Conservation (phyloP, 2,888 invertebrate species). For the Tenthredo distinguenda region DNA sequence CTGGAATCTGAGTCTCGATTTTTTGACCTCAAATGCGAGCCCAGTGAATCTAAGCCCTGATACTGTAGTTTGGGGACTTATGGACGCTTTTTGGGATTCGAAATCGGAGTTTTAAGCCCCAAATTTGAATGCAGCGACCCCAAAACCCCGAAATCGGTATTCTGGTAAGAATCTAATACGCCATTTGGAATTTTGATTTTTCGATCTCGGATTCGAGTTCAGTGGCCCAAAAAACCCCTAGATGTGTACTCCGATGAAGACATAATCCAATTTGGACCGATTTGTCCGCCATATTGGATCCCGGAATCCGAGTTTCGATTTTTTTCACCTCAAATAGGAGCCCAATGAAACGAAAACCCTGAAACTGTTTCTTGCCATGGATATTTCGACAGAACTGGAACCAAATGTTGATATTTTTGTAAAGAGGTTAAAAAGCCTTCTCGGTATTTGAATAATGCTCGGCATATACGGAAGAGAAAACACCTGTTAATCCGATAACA, state of each 20-base stretch:
- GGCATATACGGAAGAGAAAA: not conserved
- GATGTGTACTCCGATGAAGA: too few relatives aligned
- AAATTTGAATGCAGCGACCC: too few relatives aligned
- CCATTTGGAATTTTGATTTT: too few relatives aligned
- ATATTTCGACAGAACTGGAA: not conserved
- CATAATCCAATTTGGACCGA: too few relatives aligned
- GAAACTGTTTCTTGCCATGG: not conserved
- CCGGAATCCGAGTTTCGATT: not conserved
- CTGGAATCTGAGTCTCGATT: not conserved
- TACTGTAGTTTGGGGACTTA: not conserved
- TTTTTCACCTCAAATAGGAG: not conserved
- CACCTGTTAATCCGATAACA: conserved; percentile 5
- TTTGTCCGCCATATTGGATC: too few relatives aligned
- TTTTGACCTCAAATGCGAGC: not conserved
- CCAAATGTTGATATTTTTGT: not conserved
- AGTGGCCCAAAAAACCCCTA: too few relatives aligned
- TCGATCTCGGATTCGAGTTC: too few relatives aligned
- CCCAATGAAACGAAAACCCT: not conserved
- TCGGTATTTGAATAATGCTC: not conserved
- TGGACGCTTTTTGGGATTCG: too few relatives aligned
- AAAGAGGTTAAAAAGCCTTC: not conserved
- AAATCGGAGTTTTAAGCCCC: too few relatives aligned
- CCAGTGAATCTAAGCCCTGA: not conserved
- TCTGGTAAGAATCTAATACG: too few relatives aligned
- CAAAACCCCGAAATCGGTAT: too few relatives aligned